Base-by-base conservation (phyloP, 2,888 invertebrate species). In the Erannis defoliaria region DNA sequence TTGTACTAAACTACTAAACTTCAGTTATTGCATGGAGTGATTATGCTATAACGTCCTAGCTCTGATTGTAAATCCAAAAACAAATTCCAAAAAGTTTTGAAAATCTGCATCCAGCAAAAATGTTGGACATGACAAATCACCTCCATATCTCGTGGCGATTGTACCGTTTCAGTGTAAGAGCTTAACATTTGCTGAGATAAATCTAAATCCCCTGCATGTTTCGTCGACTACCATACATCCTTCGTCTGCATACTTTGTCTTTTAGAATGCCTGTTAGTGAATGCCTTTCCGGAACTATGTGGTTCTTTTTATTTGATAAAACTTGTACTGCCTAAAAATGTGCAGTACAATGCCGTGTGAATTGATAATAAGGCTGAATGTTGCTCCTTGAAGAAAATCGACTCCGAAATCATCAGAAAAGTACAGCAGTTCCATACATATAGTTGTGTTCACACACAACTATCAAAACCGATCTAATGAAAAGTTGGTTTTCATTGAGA, bases 191-290 rank as follows among this genome's bases (percentile, higher is more conserved):
- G 56, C 63, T 50, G 53, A 56, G 56, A 62, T 62, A 62, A 67
- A 67, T 66, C 60, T 56, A 66, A 78, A 76, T 26, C 73, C 78
- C 72, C 70, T 57, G 60, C 70, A 64, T 54, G 60, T 58, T 50
- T 55, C 55, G 63, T 61, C 64, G 72, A 76, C 67, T 68, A 68
- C 72, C 70, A 72, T 82, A 78, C 78, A 79, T 79, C 78, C 78
- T 71, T 68, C 69, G 62, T 70, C 73, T 70, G 81, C 81, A 82
- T 81, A 77, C 74, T 81, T 81, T 73, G 74, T 72, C 59, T 68
- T 67, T 38, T 60, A 60, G 70, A 62, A 63, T 67, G 64, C 64
- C 68, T 72, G 71, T 77, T 69, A 71, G 67, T 57, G 62, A 43
- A 60, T 60, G 42, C 49, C 46, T 31, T 38, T 29, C 12, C 21